These are phyloP conservation scores for Wasmannia auropunctata DNA, from an alignment of 1,140 invertebrate species.

Conservation along the genomic window DNA sequence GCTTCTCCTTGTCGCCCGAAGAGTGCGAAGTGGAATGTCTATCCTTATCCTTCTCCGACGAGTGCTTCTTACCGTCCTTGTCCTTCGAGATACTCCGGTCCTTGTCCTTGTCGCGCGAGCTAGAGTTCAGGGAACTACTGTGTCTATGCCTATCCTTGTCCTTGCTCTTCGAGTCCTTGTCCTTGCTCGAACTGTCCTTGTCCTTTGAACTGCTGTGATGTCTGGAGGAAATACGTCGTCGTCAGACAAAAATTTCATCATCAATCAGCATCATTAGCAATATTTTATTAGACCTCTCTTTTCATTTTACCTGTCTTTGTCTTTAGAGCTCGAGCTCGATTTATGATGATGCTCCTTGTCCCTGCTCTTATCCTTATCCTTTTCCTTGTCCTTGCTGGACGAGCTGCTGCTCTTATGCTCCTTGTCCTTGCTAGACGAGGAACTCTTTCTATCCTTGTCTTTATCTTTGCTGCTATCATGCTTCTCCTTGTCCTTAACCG, in stretches of 20 bases:
- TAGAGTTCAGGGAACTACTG: constrained; percentile 80
- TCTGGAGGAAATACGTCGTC: constrained; percentile 62
- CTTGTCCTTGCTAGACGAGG: constrained; percentile 86
- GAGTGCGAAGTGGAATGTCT: constrained; percentile 79
- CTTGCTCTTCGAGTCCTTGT: constrained; percentile 76
- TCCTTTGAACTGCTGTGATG: constrained; percentile 79
- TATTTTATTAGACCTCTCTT: not conserved
- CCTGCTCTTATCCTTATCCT: constrained; percentile 76
- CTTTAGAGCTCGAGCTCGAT: constrained; percentile 81
- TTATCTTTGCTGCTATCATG: constrained; percentile 76
- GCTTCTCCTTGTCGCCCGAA: constrained; percentile 86
- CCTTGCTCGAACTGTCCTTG: constrained; percentile 73
- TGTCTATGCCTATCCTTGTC: constrained; percentile 80
- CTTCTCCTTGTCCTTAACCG: constrained; percentile 82
- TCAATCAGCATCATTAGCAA: not conserved
- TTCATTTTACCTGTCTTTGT: constrained; percentile 76
- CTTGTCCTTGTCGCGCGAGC: constrained; percentile 85
- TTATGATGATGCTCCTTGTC: constrained; percentile 82
- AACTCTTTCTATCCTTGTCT: constrained; percentile 80
- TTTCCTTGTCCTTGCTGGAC: constrained; percentile 86
- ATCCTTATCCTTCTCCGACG: constrained; percentile 85
- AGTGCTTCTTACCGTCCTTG: constrained; percentile 85
- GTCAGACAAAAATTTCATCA: not conserved
- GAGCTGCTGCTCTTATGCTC: constrained; percentile 87
- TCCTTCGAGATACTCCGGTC: constrained; percentile 85